Evolutionary conservation across 2,113 vertebrate species (phyloP), one percentile per base, ranked within the genome.

Genomic region (Gila orcuttii): DNA sequence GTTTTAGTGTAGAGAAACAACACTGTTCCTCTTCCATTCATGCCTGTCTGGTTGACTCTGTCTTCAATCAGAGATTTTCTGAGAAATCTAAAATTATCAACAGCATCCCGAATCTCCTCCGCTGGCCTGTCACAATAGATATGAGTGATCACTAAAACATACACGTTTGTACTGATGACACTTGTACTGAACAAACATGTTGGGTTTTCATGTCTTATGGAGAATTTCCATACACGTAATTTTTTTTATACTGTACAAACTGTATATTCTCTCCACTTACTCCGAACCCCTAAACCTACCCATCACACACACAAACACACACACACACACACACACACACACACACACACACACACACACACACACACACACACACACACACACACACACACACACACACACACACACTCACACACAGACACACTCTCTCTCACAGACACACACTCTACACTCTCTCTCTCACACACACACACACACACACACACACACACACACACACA

Each of bases 121-220:
- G 71, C 82, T 59, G 83, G 86, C 75, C 85, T 84, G 86, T 84
- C 86, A 85, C 23, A 28, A 47, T 52, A 66, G 75, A 87, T 83
- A 79, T 66, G 60, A 50, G 57, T 68, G 78, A 6, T 82, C 74
- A 50, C 80, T 12, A 12, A 81, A 52, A 85, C 66, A 86, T 10
- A 77, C 23, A 50, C 25, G 31, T 39, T 31, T 75, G 78, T 52
- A 13, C 23, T 9, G 79, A 68, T 47, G 60, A 82, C n/a, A 39
- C 33, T 45, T n/a, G 17, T 23, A 4, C 39, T n/a, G 50, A 52
- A 52, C 50, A 17, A 5, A 23, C 19, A 21, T 57, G 55, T 57
- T 57, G 55, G 55, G 19, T 8, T 57, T 57, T 21, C 55, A 57
- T 57, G 19, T 57, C 3, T 50, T 50, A 50, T 15, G 47, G 13